Evolutionary conservation across 2,113 vertebrate species (phyloP).

Genomic region (Podarcis muralis): DNA sequence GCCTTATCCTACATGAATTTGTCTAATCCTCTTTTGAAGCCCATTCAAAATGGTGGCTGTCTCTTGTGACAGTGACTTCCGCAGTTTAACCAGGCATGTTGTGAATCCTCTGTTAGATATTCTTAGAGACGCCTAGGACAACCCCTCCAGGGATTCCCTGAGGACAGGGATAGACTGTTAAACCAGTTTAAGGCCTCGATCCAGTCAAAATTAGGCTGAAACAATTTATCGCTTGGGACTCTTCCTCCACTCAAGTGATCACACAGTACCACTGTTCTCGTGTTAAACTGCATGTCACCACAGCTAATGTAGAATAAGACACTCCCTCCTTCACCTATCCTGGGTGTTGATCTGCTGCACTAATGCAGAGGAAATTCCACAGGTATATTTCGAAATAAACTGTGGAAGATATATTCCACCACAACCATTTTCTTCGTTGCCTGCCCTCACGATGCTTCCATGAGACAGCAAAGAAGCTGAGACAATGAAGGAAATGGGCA

Average conservation of each 20-base stretch:
- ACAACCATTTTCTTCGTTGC: not conserved
- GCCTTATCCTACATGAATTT: too few species aligned
- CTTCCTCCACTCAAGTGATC: not conserved
- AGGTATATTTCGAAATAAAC: not conserved
- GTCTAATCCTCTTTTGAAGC: too few species aligned
- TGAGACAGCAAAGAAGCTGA: not conserved
- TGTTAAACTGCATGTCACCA: not conserved
- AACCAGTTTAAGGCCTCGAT: not conserved
- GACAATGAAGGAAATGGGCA: not conserved
- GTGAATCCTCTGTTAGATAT: not conserved
- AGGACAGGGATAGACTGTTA: not conserved
- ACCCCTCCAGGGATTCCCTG: not conserved
- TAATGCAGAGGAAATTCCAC: not conserved
- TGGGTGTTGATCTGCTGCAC: not conserved
- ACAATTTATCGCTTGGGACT: not conserved
- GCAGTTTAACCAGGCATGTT: not conserved
- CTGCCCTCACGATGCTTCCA: not conserved
- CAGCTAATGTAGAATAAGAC: not conserved
- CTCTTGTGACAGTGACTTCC: too few species aligned
- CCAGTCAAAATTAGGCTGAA: not conserved
- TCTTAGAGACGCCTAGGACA: not conserved
- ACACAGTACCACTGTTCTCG: not conserved
- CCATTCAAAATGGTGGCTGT: too few species aligned
- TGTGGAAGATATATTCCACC: too few species aligned
- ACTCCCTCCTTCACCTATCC: too few species aligned